A percentile compares a stretch with the other conserved stretches of the same genome.
These are phyloP conservation scores for Thelaira solivaga DNA, from an alignment of 2,888 invertebrate species.

Conservation along the genomic window DNA sequence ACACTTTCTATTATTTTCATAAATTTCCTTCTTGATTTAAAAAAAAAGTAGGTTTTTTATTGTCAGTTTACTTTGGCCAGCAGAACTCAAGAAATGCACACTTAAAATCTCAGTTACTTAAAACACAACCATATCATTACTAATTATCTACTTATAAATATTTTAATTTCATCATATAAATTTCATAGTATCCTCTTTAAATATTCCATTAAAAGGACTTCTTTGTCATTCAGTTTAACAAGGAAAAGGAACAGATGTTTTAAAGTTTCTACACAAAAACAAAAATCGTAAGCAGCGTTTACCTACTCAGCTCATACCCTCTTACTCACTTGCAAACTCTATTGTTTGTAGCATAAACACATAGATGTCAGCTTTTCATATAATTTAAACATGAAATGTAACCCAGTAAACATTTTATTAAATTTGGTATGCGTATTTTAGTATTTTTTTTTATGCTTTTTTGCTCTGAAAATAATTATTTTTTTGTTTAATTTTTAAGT, in stretches of 20 bases:
- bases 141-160: constrained; percentile 49
- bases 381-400: too few species aligned
- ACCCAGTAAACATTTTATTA: neutral
- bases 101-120: neutral
- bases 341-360: neutral
- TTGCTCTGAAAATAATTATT: too few species aligned
- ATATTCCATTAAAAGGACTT: constrained; percentile 52
- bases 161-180: constrained; percentile 58
- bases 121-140: constrained; percentile 44
- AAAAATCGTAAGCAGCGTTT: neutral
- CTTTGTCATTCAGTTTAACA: constrained; percentile 39
- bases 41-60: too few species aligned
- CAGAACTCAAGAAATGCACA: neutral
- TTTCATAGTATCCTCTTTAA: constrained; percentile 56
- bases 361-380: constrained; percentile 1
- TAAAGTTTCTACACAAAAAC: constrained; percentile 21
- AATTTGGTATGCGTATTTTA: neutral
- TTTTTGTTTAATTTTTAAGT: too few species aligned
- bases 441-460: too few species aligned
- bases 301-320: too few species aligned
- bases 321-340: constrained; percentile 6
- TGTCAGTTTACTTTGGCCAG: neutral
- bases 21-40: too few species aligned
- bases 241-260: constrained; percentile 56
- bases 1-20: too few species aligned